Evolutionary conservation across 2,888 invertebrate species (phyloP), one percentile per base, ranked within the genome.

Genomic region (Plagiodera versicolora): DNA sequence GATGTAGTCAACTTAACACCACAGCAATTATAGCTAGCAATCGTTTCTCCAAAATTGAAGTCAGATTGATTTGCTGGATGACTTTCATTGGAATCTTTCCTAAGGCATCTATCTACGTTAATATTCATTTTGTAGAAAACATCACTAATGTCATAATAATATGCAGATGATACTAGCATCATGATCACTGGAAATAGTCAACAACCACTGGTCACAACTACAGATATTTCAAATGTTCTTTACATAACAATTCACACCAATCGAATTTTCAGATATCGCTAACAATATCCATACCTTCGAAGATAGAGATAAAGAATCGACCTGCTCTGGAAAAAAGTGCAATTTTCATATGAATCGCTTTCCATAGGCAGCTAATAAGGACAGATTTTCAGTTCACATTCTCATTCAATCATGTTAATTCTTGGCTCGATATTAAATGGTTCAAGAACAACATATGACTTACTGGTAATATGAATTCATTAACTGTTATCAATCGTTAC

Each of bases 131-230:
- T 46, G 46, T 46, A 46, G 46, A 46, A 46, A 46, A 20, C 10
- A 17, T 46, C 20, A 18, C 46, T 2, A 46, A 46, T 18, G 46
- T 39, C 39, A 39, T 14, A 39, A 14, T 39, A 14, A 39, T 39
- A 39, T 32, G 32, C 32, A 32, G 32, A 32, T 2, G 32, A 32
- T 10, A 39, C 39, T 39, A 39, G 14, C 39, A 39, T 39, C 39
- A 39, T 39, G 39, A 14, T n/a, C 39, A 39, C 39, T 39, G 39
- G 39, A 39, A 39, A 39, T 39, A 39, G 39, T 39, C 39, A 39
- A 39, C 39, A n/a, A 39, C 14, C 39, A 39, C 39, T 39, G 39
- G 39, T 39, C 39, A 39, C 39, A 14, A 39, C 39, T 39, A 39
- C 14, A 39, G 39, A 39, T 14, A 39, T 14, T 14, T 39, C 14